These are phyloP conservation scores for Ectropis grisescens DNA, from an alignment of 1,140 invertebrate species.

Conservation along the genomic window DNA sequence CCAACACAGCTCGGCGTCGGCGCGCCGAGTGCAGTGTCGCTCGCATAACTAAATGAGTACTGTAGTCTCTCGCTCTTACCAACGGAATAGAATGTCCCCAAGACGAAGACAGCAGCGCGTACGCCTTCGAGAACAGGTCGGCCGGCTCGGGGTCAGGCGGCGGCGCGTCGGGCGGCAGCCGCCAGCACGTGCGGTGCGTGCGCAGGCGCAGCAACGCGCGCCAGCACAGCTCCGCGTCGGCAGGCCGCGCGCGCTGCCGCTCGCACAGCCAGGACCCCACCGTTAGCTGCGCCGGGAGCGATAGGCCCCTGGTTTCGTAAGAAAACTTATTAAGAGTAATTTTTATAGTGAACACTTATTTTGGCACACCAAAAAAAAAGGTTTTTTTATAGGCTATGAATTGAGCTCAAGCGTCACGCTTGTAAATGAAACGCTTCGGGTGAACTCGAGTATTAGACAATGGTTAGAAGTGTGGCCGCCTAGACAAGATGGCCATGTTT, in stretches of 20 bases:
- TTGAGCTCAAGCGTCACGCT: too few relatives aligned
- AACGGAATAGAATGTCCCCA: constrained; percentile 50
- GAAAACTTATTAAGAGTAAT: too few relatives aligned
- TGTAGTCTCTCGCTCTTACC: too few relatives aligned
- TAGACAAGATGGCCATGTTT: too few relatives aligned
- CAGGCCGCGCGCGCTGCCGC: constrained; percentile 3
- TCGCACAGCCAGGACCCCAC: constrained; percentile 29
- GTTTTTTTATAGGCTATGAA: too few relatives aligned
- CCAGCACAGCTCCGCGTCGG: constrained; percentile 35
- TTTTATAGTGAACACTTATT: too few relatives aligned
- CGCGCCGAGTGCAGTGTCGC: not conserved
- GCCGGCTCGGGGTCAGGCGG: constrained; percentile 9
- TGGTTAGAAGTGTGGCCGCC: too few relatives aligned
- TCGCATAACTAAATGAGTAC: too few relatives aligned
- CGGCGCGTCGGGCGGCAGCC: constrained; percentile 17
- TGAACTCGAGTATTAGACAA: too few relatives aligned
- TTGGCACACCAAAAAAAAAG: too few relatives aligned
- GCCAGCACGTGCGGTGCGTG: constrained; percentile 29
- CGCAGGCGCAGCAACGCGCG: constrained; percentile 17
- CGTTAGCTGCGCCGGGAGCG: constrained; percentile 25
- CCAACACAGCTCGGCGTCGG: constrained; percentile 35
- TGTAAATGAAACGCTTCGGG: too few relatives aligned
- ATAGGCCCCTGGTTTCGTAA: constrained; percentile 39
- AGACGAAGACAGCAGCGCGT: constrained; percentile 25
- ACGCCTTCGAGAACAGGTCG: constrained; percentile 14